Conservation (phyloP, 92 coral and sea anemone species). For the Zoanthus sociatus region DNA sequence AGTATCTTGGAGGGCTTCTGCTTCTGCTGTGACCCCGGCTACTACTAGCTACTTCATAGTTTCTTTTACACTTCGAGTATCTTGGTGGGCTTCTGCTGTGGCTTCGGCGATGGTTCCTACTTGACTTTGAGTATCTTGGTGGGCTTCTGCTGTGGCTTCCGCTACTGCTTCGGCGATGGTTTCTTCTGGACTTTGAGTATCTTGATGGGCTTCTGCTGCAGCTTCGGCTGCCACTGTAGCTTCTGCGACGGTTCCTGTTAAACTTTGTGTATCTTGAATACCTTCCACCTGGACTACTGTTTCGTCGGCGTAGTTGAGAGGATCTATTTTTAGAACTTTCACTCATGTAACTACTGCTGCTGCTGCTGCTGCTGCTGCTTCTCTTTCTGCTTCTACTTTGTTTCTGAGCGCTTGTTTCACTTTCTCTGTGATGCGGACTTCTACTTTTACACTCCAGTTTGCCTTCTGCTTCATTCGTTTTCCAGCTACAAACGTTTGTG, state of each 20-base stretch:
- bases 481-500: not conserved
- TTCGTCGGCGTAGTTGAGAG: too few relatives aligned
- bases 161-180: not conserved
- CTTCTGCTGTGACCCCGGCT: not conserved
- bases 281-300: not conserved
- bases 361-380: not conserved
- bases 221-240: not conserved
- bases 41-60: not conserved
- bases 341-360: not conserved
- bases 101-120: not conserved
- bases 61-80: not conserved
- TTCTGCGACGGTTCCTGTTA: not conserved
- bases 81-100: not conserved
- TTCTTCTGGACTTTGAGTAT: too few relatives aligned
- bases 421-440: too few relatives aligned
- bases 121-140: not conserved
- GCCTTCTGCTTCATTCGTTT: too few relatives aligned
- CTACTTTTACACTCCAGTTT: too few relatives aligned
- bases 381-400: not conserved
- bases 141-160: constrained; percentile 2
- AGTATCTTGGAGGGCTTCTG: not conserved
- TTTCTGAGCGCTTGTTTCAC: too few relatives aligned
- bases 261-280: not conserved
- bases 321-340: too few relatives aligned
- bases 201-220: not conserved